These are phyloP conservation scores for Scolopax rusticola DNA, from an alignment of 2,797 vertebrate genomes.

Conservation along the genomic window DNA sequence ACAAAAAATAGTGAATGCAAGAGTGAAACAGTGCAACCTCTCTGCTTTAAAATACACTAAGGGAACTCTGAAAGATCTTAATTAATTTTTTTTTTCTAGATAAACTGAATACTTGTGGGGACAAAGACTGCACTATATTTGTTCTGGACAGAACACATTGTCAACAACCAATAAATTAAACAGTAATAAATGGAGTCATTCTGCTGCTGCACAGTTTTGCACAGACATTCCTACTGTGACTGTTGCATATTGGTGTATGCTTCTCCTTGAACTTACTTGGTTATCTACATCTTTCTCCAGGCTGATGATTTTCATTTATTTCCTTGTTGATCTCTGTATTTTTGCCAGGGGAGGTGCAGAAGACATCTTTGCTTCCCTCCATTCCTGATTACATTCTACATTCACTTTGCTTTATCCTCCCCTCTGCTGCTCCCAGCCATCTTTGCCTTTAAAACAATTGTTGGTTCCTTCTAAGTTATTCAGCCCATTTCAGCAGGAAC, in stretches of 20 bases:
- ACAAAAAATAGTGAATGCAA: background rate
- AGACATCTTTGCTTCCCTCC: background rate
- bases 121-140: conserved; percentile 8
- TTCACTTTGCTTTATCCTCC: background rate
- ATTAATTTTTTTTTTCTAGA: background rate
- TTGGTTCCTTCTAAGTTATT: background rate
- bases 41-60: background rate
- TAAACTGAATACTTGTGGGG: background rate
- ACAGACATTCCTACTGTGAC: background rate
- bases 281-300: background rate
- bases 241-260: background rate
- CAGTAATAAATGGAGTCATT: conserved; percentile 20
- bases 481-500: background rate
- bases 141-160: conserved; percentile 3
- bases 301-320: conserved; percentile 21
- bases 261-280: conserved; percentile 21
- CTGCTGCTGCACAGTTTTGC: fast-evolving
- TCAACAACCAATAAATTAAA: conserved; percentile 43
- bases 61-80: background rate
- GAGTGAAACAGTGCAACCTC: background rate
- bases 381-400: background rate
- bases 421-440: background rate
- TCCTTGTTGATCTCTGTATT: background rate
- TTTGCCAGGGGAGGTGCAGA: background rate
- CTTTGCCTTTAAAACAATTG: background rate